Conservation (phyloP, 2,113 vertebrate genomes). For the Mixornis gularis region DNA sequence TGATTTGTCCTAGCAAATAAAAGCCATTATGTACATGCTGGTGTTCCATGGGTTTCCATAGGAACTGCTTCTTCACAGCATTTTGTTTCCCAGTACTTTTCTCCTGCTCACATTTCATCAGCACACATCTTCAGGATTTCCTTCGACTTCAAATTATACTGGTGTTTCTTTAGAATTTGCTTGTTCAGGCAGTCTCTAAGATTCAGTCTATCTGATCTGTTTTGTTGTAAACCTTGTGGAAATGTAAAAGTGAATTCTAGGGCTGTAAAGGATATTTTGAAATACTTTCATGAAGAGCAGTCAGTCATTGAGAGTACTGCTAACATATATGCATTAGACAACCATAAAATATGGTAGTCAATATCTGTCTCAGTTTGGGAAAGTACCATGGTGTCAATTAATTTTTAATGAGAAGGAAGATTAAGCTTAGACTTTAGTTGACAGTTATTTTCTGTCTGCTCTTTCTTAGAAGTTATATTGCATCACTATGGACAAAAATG, state of each 20-base stretch:
- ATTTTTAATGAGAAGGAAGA: background rate
- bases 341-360: background rate
- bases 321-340: background rate
- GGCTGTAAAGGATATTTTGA: background rate
- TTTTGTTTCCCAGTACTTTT: background rate
- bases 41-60: background rate
- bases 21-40: background rate
- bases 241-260: background rate
- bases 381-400: background rate
- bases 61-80: conserved; percentile 6
- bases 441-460: background rate
- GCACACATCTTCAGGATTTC: background rate
- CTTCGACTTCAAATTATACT: background rate
- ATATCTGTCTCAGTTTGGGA: background rate
- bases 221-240: background rate
- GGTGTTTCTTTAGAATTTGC: background rate
- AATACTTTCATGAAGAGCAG: background rate
- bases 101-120: background rate
- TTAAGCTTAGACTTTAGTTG: background rate
- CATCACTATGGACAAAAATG: background rate
- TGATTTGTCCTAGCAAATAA: background rate
- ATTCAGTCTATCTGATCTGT: background rate
- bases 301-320: background rate
- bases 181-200: background rate
- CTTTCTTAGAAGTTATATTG: background rate